These are phyloP conservation scores for Proales similis DNA, from an alignment of 1,140 invertebrate species.

Conservation along the genomic window DNA sequence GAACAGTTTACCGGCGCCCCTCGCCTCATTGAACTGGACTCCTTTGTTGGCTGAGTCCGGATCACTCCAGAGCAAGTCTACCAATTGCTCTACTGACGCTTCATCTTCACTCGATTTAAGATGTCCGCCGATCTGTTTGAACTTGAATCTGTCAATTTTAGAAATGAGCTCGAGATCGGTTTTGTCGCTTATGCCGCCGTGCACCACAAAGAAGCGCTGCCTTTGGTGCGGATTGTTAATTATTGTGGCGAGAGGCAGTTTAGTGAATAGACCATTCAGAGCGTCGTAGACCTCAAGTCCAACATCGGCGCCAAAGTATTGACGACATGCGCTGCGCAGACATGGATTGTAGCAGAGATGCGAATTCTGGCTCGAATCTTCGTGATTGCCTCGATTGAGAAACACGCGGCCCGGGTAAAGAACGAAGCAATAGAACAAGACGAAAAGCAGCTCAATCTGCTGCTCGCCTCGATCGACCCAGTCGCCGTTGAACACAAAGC, in stretches of 20 bases:
- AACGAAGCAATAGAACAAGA: conserved; percentile 3
- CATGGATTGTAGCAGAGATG: conserved; percentile 23
- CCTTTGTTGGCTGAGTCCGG: conserved; percentile 13
- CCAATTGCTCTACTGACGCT: conserved; percentile 23
- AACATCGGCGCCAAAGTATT: conserved; percentile 27
- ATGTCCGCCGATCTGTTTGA: conserved; percentile 6
- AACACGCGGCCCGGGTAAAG: conserved; percentile 19
- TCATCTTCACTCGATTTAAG: conserved; percentile 10
- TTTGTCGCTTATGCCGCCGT: conserved; percentile 33
- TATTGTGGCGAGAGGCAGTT: conserved; percentile 9
- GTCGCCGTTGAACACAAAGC: conserved; percentile 38
- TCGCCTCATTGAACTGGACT: conserved; percentile 1
- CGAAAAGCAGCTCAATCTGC: conserved; percentile 19
- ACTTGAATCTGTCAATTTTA: conserved; percentile 14
- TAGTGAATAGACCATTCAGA: conserved; percentile 20
- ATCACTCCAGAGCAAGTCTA: conserved; percentile 39
- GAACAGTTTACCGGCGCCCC: conserved; percentile 23
- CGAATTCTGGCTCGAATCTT: conserved; percentile 21
- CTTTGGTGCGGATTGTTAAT: conserved; percentile 2
- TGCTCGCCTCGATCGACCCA: conserved; percentile 35
- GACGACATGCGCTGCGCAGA: conserved; percentile 2
- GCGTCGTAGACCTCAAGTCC: neutral
- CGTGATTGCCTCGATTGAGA: conserved; percentile 38
- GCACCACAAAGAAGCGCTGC: conserved; percentile 20
- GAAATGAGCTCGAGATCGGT: conserved; percentile 16